Evolutionary conservation across 2,797 vertebrate genomes (phyloP).

Genomic region (Pipistrellus pygmaeus): DNA sequence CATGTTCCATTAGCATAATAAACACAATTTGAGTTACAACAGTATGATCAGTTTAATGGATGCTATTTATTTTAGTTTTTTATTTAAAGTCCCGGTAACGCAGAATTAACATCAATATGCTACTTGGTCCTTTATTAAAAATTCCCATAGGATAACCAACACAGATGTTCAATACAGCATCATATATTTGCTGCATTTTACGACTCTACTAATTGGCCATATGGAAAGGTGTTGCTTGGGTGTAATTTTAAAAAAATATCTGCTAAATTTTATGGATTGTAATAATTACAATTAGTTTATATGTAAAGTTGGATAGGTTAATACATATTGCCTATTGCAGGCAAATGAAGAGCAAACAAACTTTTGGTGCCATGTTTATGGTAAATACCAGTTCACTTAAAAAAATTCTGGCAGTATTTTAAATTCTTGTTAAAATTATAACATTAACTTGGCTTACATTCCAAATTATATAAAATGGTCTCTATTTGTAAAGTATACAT

Average conservation of each 20-base stretch:
- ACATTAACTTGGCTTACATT: slow-evolving; percentile 78
- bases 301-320: slow-evolving; percentile 83
- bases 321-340: slow-evolving; percentile 73
- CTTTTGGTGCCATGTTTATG: slow-evolving; percentile 75
- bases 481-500: slow-evolving; percentile 20
- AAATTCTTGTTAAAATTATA: slow-evolving; percentile 81
- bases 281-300: slow-evolving; percentile 86
- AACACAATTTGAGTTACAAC: slow-evolving; percentile 99
- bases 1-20: slow-evolving; percentile 99
- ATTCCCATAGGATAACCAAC: slow-evolving; percentile 93
- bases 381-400: slow-evolving; percentile 78
- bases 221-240: slow-evolving; percentile 92
- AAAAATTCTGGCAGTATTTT: slow-evolving; percentile 76
- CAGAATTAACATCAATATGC: slow-evolving; percentile 95
- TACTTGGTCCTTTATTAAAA: slow-evolving; percentile 94
- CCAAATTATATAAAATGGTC: slow-evolving; percentile 21
- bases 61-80: slow-evolving; percentile 99
- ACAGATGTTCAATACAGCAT: slow-evolving; percentile 93
- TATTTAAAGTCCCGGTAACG: slow-evolving; percentile 98
- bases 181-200: slow-evolving; percentile 90
- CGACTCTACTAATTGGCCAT: slow-evolving; percentile 90
- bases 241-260: slow-evolving; percentile 78
- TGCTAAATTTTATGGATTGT: slow-evolving; percentile 87
- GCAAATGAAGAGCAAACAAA: slow-evolving; percentile 82
- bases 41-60: slow-evolving; percentile 99